Conservation (phyloP, 2,797 vertebrate species). For the Menidia menidia region DNA sequence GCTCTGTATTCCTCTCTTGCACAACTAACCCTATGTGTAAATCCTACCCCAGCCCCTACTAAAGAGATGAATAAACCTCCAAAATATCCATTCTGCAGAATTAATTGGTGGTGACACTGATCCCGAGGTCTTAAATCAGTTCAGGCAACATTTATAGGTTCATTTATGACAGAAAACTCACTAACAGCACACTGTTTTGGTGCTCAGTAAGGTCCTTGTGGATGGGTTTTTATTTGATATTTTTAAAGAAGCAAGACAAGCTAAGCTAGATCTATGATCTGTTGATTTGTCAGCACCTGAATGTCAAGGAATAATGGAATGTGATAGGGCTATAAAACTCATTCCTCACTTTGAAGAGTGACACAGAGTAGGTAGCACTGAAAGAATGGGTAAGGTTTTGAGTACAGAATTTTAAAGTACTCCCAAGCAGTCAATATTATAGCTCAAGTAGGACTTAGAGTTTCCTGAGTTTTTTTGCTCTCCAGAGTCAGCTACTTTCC, state of each 20-base stretch:
- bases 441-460: neutral
- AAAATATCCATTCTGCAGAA: conserved; percentile 12
- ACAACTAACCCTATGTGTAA: conserved; percentile 35
- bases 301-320: conserved; percentile 20
- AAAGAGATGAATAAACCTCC: conserved; percentile 51
- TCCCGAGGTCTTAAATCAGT: conserved; percentile 17
- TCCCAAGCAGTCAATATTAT: neutral
- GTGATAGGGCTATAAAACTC: conserved; percentile 26
- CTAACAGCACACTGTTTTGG: neutral
- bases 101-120: conserved; percentile 17
- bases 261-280: conserved; percentile 7
- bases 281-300: conserved; percentile 27
- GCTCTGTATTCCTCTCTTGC: conserved; percentile 75
- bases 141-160: neutral
- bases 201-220: neutral
- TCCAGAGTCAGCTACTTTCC: neutral
- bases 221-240: neutral
- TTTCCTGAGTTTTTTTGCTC: neutral
- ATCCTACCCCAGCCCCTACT: conserved; percentile 26
- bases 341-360: conserved; percentile 17
- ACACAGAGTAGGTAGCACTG: neutral
- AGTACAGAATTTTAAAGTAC: neutral
- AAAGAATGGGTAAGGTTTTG: neutral
- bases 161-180: conserved; percentile 8
- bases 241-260: conserved; percentile 7